phyloP scores from a whole-genome alignment of 1,140 invertebrate species.

The Proctacanthus coquilletti region DNA sequence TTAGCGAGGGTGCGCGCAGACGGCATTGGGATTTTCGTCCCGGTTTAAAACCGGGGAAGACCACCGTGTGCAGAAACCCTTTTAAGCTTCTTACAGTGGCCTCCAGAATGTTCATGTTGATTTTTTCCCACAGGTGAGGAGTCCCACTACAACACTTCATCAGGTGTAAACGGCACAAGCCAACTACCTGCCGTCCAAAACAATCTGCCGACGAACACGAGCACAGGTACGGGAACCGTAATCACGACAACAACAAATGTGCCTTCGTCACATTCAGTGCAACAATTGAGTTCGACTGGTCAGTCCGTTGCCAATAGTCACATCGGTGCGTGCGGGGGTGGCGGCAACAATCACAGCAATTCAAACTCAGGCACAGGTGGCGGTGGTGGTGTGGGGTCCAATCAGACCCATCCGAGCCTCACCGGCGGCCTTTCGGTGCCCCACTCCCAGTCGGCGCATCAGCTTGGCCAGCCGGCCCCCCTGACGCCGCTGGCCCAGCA shows the following conservation, averaged over 20 bases:
- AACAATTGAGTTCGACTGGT: slow-evolving; percentile 27
- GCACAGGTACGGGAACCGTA: slow-evolving; percentile 13
- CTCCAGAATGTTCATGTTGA: not conserved
- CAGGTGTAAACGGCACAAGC: slow-evolving; percentile 18
- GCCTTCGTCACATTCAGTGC: slow-evolving; percentile 27
- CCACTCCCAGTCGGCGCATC: slow-evolving; percentile 27
- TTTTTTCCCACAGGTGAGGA: slow-evolving; percentile 19
- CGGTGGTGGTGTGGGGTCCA: no score
- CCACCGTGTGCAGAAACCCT: no score
- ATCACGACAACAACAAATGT: slow-evolving; percentile 17
- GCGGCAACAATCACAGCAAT: slow-evolving; percentile 33
- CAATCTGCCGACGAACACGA: slow-evolving; percentile 23
- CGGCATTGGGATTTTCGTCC: no score
- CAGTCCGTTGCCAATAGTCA: slow-evolving; percentile 15
- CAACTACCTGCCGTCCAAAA: slow-evolving; percentile 24
- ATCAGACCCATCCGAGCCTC: no score
- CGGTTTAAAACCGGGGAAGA: no score
- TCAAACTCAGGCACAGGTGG: no score
- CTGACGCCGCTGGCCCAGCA: slow-evolving; percentile 26
- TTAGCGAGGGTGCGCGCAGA: no score
- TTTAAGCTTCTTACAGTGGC: slow-evolving; percentile 1
- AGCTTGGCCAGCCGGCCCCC: slow-evolving; percentile 21
- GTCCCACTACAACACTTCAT: slow-evolving; percentile 18
- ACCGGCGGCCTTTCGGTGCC: slow-evolving; percentile 23
- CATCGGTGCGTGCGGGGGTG: slow-evolving; percentile 23